Percentiles rank a stretch among this genome's conserved stretches.
Evolutionary conservation across 2,797 vertebrate species (phyloP).

Genomic region (Manis pentadactyla): DNA sequence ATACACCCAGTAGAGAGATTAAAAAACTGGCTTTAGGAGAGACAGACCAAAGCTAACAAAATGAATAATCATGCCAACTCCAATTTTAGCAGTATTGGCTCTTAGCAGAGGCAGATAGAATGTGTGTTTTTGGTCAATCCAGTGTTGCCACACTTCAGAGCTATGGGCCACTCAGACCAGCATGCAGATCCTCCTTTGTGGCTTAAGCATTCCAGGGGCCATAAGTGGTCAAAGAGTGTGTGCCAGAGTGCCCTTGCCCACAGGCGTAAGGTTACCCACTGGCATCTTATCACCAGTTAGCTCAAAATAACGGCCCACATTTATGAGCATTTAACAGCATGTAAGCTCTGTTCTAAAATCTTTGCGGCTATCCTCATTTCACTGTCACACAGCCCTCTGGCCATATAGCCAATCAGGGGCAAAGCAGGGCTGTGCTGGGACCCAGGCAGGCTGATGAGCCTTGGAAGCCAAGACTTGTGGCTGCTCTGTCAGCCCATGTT

Average conservation of each 20-base stretch:
- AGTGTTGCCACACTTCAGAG: no score
- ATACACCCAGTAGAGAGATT: neutral
- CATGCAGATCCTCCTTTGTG: neutral
- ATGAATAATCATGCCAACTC: neutral
- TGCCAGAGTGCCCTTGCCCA: neutral
- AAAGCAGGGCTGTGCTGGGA: neutral
- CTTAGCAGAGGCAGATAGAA: neutral
- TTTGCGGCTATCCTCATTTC: neutral
- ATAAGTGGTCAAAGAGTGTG: no score
- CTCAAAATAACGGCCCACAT: neutral
- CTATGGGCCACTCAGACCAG: neutral
- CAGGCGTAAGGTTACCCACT: no score
- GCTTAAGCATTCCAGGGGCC: neutral
- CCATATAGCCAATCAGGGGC: neutral
- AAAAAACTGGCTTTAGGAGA: neutral
- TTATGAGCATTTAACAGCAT: fast-evolving
- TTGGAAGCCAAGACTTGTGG: neutral
- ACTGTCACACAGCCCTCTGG: neutral
- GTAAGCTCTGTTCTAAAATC: neutral
- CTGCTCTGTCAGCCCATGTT: no score
- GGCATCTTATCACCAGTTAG: neutral
- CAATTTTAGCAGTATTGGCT: neutral
- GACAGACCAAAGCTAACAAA: neutral
- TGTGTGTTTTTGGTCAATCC: neutral
- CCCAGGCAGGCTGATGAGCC: neutral